Conservation (phyloP, 2,888 invertebrate genomes). For the Brachypalpus laphriformis region DNA sequence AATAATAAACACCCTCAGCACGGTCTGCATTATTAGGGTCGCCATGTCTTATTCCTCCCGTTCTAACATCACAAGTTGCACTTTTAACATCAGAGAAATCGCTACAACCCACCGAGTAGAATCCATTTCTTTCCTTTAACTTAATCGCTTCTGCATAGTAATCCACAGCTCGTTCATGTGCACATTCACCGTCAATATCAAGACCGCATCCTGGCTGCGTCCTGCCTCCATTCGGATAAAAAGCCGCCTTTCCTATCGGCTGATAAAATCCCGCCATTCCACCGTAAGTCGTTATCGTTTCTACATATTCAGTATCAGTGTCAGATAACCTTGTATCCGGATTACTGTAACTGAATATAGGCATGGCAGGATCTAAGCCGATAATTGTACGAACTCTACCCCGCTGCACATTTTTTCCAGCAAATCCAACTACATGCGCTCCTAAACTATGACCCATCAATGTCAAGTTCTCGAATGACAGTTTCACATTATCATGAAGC, state of each 20-base stretch:
- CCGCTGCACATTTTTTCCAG: slow-evolving; percentile 84
- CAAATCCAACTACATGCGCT: slow-evolving; percentile 85
- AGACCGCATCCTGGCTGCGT: slow-evolving; percentile 83
- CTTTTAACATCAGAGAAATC: slow-evolving; percentile 17
- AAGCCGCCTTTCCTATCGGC: slow-evolving; percentile 80
- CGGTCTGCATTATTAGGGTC: slow-evolving; percentile 1
- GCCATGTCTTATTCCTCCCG: slow-evolving; percentile 24
- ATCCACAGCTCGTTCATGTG: slow-evolving; percentile 80
- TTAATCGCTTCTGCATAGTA: slow-evolving; percentile 81
- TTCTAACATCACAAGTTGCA: neutral
- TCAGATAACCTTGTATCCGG: slow-evolving; percentile 74
- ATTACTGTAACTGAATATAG: slow-evolving; percentile 75
- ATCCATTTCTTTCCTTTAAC: neutral
- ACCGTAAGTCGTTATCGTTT: slow-evolving; percentile 78
- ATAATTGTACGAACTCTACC: slow-evolving; percentile 84
- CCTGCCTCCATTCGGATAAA: slow-evolving; percentile 84
- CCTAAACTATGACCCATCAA: slow-evolving; percentile 85
- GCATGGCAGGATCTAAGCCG: slow-evolving; percentile 78
- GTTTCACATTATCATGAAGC: slow-evolving; percentile 83
- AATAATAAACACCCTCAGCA: slow-evolving; percentile 37
- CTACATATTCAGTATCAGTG: slow-evolving; percentile 77
- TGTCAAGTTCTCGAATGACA: slow-evolving; percentile 83
- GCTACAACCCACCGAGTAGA: slow-evolving; percentile 11
- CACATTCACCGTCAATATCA: slow-evolving; percentile 78
- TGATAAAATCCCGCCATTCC: slow-evolving; percentile 76